Conservation (phyloP, 2,113 vertebrate genomes). For the Thamnaconus septentrionalis region DNA sequence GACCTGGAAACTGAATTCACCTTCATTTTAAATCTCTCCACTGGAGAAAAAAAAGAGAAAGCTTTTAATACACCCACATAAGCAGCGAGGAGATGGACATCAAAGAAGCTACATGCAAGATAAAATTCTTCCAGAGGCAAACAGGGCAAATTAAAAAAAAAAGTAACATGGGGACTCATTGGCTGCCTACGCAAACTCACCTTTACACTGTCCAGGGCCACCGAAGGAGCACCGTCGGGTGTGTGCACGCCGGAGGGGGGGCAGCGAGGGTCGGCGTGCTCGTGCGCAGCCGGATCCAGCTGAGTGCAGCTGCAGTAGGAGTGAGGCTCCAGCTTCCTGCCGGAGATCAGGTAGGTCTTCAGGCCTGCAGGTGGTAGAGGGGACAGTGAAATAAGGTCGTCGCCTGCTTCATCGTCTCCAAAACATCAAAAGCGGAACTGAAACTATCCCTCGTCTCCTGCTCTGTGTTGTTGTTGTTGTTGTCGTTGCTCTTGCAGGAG, state of each 20-base stretch:
- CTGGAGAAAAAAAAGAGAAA: slow-evolving; percentile 16
- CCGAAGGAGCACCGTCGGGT: slow-evolving; percentile 69
- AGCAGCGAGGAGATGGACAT: slow-evolving; percentile 16
- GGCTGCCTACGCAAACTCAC: slow-evolving; percentile 33
- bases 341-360: slow-evolving; percentile 94
- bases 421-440: neutral
- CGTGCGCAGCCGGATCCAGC: slow-evolving; percentile 68
- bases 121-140: slow-evolving; percentile 16
- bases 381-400: slow-evolving; percentile 5
- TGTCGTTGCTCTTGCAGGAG: slow-evolving; percentile 18
- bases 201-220: slow-evolving; percentile 52
- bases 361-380: slow-evolving; percentile 75
- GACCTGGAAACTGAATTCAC: neutral
- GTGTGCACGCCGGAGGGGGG: slow-evolving; percentile 32
- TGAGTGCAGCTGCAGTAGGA: slow-evolving; percentile 85
- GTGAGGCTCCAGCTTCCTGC: slow-evolving; percentile 82
- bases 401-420: neutral
- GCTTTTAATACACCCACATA: slow-evolving; percentile 45
- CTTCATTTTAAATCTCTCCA: neutral
- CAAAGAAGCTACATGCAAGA: slow-evolving; percentile 17
- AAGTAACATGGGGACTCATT: no score
- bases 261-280: slow-evolving; percentile 64
- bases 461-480: no score
- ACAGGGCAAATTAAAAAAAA: neutral
- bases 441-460: no score